Evolutionary conservation across 2,113 vertebrate genomes (phyloP).

Genomic region (Eupsittula cactorum): DNA sequence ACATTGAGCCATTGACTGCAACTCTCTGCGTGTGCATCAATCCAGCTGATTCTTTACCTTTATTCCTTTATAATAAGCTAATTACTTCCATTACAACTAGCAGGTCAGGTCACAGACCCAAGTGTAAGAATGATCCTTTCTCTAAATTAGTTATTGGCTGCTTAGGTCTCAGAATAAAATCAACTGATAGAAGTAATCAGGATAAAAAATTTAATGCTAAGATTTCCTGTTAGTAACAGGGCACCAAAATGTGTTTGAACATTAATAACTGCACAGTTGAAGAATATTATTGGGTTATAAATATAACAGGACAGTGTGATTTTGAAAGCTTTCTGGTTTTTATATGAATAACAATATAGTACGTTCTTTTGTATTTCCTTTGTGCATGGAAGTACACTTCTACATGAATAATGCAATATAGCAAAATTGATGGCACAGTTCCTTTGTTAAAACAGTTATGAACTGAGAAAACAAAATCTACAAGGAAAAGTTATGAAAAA

Average conservation of each 20-base stretch:
- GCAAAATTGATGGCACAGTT: constrained; percentile 64
- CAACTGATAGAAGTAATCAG: not conserved
- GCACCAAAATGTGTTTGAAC: not conserved
- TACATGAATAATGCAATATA: constrained; percentile 67
- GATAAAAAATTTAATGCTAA: not conserved
- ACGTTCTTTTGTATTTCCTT: not conserved
- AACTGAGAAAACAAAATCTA: constrained; percentile 73
- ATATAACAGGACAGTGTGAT: not conserved
- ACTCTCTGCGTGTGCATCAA: not conserved
- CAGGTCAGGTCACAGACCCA: not conserved
- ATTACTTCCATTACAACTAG: not conserved
- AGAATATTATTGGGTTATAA: constrained; percentile 5
- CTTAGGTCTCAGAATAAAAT: not conserved
- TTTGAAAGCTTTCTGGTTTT: constrained; percentile 26
- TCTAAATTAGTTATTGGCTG: not conserved
- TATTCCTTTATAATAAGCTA: not conserved
- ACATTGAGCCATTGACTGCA: not conserved
- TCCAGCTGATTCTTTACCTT: not conserved
- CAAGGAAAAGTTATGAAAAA: constrained; percentile 64
- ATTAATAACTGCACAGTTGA: not conserved
- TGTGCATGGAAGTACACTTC: constrained; percentile 31
- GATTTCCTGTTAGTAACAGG: not conserved
- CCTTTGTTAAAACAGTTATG: constrained; percentile 68
- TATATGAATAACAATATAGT: constrained; percentile 12
- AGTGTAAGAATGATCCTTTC: not conserved